Base-by-base conservation (phyloP, 2,888 invertebrate genomes). In the Drosophila parthenogenetica region DNA sequence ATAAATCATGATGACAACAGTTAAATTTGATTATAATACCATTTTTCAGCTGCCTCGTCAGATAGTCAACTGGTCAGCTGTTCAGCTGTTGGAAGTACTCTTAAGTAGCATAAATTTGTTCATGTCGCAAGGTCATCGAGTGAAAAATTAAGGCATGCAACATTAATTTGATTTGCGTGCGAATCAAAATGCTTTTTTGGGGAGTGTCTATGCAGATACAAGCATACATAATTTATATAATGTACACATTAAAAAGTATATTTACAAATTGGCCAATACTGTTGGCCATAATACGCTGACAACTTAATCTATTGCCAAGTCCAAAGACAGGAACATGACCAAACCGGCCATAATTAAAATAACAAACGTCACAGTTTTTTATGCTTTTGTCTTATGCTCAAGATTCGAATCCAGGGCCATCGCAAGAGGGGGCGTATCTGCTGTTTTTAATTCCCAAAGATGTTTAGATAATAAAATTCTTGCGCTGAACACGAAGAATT, bases 1-100 rank as follows among this genome's bases (percentile, higher is more conserved):
- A 84, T 84, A 89, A 87, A 89, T 85, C 87, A 89, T 85, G 89
- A 84, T 85, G 89, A 85, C 87, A 85, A 89, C 82, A 89, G 84
- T 85, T 87, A 81, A 85, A 87, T 85, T 84, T 87, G 87, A 89
- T 84, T 89, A 87, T 85, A 61, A 84, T 89, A 87, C 89, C 59
- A 84, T 81, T 88, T 80, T 78, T 79, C 68, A 64, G 58, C 66
- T 75, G 66, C 70, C 65, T 51, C 55, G 60, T 39, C 45, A 42
- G 32, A 43, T 35, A 14, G 62, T 68, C 74, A 61, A 63, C 54
- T 61, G 55, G 55, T 72, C 45, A 42, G 32, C 51, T 35, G 19
- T 57, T 68, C 74, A 61, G 70, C 54, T 66, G 51, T 51, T 72
- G 46, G 55, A 55, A 71, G 57, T 43, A n/a, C 16, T 16, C 61